A percentile compares a stretch with the other conserved stretches of the same genome.
phyloP scores from a whole-genome alignment of 2,888 invertebrate species.

The Nyleta sp. region DNA sequence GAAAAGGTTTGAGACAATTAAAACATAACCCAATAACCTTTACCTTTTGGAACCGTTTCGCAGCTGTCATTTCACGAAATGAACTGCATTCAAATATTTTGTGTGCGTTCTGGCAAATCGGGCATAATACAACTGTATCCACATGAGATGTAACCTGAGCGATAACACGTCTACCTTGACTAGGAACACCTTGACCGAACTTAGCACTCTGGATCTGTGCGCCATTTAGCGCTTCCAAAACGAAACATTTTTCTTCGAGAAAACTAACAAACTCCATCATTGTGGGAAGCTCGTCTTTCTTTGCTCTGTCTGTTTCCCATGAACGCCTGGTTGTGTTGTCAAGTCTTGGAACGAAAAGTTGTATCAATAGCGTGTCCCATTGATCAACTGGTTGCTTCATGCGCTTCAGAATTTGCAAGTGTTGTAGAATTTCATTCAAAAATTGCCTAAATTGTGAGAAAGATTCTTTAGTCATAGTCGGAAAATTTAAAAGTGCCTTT shows the following conservation, averaged over 20 bases:
- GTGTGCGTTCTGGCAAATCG: background rate
- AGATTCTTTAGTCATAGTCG: conserved; percentile 10
- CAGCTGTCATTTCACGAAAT: conserved; percentile 12
- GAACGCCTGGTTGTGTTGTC: conserved; percentile 18
- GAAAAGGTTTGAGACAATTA: conserved; percentile 20
- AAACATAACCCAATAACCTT: background rate
- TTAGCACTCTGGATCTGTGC: background rate
- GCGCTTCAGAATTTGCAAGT: background rate
- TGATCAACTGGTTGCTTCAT: conserved; percentile 18
- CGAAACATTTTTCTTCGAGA: conserved; percentile 3
- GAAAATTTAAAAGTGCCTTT: conserved; percentile 15
- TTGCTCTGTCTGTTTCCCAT: conserved; percentile 22
- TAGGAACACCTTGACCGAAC: background rate
- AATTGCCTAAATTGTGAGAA: conserved; percentile 9
- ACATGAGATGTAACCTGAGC: background rate
- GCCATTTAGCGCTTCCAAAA: conserved; percentile 5
- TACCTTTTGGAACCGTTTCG: background rate
- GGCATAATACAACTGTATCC: background rate
- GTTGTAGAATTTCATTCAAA: conserved; percentile 9
- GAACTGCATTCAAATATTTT: conserved; percentile 1
- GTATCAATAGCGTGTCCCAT: conserved; percentile 24
- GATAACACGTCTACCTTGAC: too few relatives aligned
- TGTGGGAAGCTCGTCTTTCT: background rate
- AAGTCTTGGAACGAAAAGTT: conserved; percentile 11
- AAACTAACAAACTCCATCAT: conserved; percentile 4